A percentile compares a stretch with the other conserved stretches of the same genome.
These are phyloP conservation scores for Hemaris fuciformis DNA, from an alignment of 2,888 invertebrate genomes.

Conservation along the genomic window DNA sequence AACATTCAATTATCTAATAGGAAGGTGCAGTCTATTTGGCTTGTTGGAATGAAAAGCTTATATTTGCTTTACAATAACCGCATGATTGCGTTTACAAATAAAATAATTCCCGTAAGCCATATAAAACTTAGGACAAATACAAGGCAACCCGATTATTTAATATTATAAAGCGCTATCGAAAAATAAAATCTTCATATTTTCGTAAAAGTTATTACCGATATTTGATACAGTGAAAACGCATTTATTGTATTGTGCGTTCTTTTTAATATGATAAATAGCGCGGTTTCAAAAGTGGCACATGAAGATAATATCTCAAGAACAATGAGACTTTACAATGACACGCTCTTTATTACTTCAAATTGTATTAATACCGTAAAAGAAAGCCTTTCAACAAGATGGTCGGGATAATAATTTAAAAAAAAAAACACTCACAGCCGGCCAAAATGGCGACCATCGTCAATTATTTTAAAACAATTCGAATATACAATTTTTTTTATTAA, in stretches of 20 bases:
- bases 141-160: too few relatives aligned
- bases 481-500: background rate
- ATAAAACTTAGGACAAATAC: too few relatives aligned
- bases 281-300: constrained; percentile 7
- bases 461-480: background rate
- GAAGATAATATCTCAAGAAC: constrained; percentile 1
- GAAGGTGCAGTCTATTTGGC: too few relatives aligned
- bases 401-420: background rate
- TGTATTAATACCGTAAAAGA: constrained; percentile 1
- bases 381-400: background rate
- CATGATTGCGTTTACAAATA: too few relatives aligned
- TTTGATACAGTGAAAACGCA: background rate
- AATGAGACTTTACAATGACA: background rate
- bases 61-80: too few relatives aligned
- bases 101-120: too few relatives aligned
- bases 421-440: background rate
- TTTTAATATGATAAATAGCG: constrained; percentile 4
- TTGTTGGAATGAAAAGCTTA: too few relatives aligned
- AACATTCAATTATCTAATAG: too few relatives aligned
- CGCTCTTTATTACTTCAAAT: background rate
- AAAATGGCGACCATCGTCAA: background rate
- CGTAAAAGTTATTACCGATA: background rate
- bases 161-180: too few relatives aligned
- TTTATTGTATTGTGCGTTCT: background rate
- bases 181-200: background rate